phyloP scores from a whole-genome alignment of 92 coral and sea anemone species.

The Porites cylindrica region DNA sequence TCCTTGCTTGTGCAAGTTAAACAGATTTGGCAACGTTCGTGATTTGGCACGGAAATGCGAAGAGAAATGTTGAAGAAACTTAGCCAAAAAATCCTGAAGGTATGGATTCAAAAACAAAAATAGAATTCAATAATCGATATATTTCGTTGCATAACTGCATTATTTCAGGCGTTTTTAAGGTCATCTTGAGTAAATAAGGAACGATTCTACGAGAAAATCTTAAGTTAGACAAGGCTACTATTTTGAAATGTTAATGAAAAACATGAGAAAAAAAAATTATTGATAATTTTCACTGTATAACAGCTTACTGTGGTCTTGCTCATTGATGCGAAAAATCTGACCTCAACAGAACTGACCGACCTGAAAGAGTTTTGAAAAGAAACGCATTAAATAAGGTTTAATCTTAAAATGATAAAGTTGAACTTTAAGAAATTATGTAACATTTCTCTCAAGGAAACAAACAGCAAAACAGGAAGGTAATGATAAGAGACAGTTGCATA shows the following conservation, averaged over 20 bases:
- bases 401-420: not conserved
- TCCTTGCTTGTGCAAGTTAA: not conserved
- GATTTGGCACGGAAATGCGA: not conserved
- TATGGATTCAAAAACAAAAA: not conserved
- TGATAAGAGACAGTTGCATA: not conserved
- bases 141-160: not conserved
- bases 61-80: slow-evolving; percentile 19
- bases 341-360: not conserved
- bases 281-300: not conserved
- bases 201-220: not conserved
- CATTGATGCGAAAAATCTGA: slow-evolving; percentile 7
- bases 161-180: not conserved
- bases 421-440: no score
- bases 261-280: not conserved
- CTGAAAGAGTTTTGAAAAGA: not conserved
- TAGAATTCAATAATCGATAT: not conserved
- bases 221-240: not conserved
- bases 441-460: not conserved
- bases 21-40: not conserved
- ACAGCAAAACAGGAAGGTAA: not conserved
- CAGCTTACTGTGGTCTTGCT: not conserved
- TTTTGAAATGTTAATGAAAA: not conserved
- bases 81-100: slow-evolving; percentile 29
- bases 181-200: not conserved
- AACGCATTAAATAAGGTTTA: no score